Conservation (phyloP, 2,797 vertebrate genomes). For the Emys orbicularis region DNA sequence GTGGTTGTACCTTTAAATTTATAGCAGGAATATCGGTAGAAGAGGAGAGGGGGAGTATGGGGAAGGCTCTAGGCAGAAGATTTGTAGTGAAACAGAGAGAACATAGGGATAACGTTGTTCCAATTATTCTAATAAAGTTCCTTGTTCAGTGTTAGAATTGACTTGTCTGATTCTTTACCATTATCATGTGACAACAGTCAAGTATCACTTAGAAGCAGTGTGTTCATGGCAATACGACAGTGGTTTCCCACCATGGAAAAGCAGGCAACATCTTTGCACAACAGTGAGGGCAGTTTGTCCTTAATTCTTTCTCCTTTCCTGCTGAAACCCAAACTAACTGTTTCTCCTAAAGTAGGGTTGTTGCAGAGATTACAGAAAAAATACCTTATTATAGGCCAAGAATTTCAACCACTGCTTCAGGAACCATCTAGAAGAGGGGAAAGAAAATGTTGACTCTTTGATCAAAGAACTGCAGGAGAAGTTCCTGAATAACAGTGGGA, state of each 20-base stretch:
- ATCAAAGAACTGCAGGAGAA: neutral
- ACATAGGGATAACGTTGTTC: neutral
- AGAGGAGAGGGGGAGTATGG: accelerated
- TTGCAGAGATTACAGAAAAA: slow-evolving; percentile 2
- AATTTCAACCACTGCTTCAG: slow-evolving; percentile 33
- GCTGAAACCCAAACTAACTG: neutral
- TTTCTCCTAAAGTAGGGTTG: neutral
- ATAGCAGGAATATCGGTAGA: neutral
- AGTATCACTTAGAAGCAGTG: neutral
- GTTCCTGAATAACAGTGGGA: neutral
- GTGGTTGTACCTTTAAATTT: neutral
- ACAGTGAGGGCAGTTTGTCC: neutral
- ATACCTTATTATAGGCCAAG: neutral
- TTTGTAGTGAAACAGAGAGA: accelerated
- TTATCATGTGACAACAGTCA: neutral
- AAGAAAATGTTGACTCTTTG: neutral
- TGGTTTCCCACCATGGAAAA: neutral
- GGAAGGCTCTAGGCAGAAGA: neutral
- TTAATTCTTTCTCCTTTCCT: neutral
- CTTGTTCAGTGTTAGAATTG: neutral
- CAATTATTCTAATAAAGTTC: neutral
- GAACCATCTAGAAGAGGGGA: slow-evolving; percentile 8
- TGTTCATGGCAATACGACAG: slow-evolving; percentile 24
- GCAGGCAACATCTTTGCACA: neutral
- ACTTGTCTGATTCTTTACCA: neutral